A percentile compares a stretch with the other conserved stretches of the same genome.
Conservation (phyloP, 1,140 invertebrate genomes). For the Pseudomyrmex sp. region DNA sequence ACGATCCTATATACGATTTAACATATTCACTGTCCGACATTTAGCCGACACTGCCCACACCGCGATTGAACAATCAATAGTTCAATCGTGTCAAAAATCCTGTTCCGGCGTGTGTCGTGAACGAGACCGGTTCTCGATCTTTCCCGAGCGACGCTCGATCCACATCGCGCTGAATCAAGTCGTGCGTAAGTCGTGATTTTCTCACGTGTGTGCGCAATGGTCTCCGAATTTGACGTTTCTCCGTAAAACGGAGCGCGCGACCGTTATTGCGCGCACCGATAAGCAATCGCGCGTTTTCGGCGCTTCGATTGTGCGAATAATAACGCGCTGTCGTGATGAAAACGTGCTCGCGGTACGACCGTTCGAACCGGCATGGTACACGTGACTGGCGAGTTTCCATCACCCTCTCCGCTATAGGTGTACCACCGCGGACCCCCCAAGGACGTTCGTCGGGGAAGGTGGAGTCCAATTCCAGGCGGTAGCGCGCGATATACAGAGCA, state of each 20-base stretch:
- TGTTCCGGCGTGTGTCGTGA: neutral
- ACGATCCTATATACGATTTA: neutral
- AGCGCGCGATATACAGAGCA: neutral
- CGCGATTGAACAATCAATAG: neutral
- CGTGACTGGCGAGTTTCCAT: constrained; percentile 77
- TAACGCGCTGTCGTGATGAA: constrained; percentile 2
- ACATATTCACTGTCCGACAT: constrained; percentile 23
- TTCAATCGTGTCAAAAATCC: neutral
- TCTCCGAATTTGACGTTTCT: neutral
- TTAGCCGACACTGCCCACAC: constrained; percentile 42
- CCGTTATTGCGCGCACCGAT: neutral
- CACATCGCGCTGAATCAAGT: neutral
- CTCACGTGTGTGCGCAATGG: neutral
- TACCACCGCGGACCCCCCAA: constrained; percentile 68
- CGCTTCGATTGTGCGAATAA: neutral
- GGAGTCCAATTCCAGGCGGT: constrained; percentile 67
- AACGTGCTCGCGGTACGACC: constrained; percentile 48
- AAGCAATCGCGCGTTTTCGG: neutral
- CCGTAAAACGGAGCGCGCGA: neutral
- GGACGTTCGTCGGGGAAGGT: constrained; percentile 73
- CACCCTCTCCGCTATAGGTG: constrained; percentile 71
- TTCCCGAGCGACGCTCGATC: neutral
- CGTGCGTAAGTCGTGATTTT: neutral
- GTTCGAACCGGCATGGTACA: constrained; percentile 70
- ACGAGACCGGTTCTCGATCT: constrained; percentile 8